Conservation (phyloP, 1,140 invertebrate species). For the Pinna nobilis region DNA sequence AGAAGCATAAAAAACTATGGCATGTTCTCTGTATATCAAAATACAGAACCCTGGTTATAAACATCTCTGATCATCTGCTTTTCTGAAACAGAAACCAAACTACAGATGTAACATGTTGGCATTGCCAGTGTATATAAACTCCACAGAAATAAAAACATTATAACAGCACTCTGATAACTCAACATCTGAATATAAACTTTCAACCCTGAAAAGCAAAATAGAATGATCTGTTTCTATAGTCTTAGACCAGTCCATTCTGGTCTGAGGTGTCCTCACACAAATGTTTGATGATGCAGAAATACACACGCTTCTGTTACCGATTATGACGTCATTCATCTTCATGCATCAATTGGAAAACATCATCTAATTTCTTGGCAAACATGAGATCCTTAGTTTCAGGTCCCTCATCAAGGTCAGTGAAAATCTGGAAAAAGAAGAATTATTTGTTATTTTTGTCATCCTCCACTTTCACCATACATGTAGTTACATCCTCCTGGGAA, state of each 20-base stretch:
- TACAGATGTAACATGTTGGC: too few species aligned
- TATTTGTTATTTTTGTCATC: neutral
- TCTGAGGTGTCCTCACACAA: too few species aligned
- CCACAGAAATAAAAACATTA: neutral
- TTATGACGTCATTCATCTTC: conserved; percentile 7
- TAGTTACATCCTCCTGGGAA: neutral
- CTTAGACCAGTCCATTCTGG: neutral
- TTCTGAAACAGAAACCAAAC: too few species aligned
- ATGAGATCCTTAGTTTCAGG: conserved; percentile 14
- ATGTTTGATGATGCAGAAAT: too few species aligned
- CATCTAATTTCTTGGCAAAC: conserved; percentile 16
- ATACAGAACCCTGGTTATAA: too few species aligned
- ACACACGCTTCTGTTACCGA: too few species aligned
- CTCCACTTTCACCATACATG: neutral
- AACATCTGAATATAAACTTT: neutral
- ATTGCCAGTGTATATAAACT: too few species aligned
- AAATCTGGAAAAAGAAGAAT: conserved; percentile 8
- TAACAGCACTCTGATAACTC: neutral
- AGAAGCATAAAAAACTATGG: neutral
- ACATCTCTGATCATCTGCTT: too few species aligned
- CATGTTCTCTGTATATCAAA: too few species aligned
- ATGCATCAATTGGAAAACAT: conserved; percentile 14
- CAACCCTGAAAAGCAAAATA: neutral
- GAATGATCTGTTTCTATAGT: neutral
- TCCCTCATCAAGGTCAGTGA: conserved; percentile 23